Base-by-base conservation (phyloP, 2,113 vertebrate genomes). In the Genyomyrus donnyi region DNA sequence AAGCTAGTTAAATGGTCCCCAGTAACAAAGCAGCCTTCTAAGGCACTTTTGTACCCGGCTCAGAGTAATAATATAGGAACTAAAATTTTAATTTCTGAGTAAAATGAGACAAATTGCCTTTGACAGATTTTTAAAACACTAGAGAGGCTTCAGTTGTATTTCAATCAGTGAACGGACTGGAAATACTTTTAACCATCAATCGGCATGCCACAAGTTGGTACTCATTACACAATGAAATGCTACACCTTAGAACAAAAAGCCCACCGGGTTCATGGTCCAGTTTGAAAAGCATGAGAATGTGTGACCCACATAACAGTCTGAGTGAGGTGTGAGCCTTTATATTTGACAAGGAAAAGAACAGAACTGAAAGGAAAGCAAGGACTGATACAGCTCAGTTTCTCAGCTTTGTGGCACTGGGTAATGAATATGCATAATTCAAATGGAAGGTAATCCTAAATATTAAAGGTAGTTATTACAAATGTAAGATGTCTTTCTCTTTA, bases 11-110 rank as follows among this genome's bases (percentile, higher is more conserved):
- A 66, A 70, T 49, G 39, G 17, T 31, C 10, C 31, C 31, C 52
- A 62, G 53, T 39, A 88, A 58, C 87, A 88, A 58, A 62, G 53
- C 50, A 42, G 56, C 24, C 88, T 88, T 70, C 58, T 42, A 70
- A 58, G 13, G 9, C 9, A 88, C 88, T 35, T 39, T 45, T 70
- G 3, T 17, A 45, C 24, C 56, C 39, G 15, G 56, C 31, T 48
- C 42, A 15, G 35, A 88, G 42, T 88, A 70, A 88, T 39, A 88
- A 88, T 48, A 35, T 6, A 52, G 17, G 8, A n/a, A 9, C 11
- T 19, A 53, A 86, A 86, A 27, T 50, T 42, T 62, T 35, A 62
- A 87, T 48, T 53, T 87, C 11, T 2, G 11, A 87, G 49, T 27
- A 87, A 52, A 31, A 50, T 52, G 27, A 52, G 48, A 58, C 15